Evolutionary conservation across 2,797 vertebrate species (phyloP).

Genomic region (Catamblyrhynchus diadema): DNA sequence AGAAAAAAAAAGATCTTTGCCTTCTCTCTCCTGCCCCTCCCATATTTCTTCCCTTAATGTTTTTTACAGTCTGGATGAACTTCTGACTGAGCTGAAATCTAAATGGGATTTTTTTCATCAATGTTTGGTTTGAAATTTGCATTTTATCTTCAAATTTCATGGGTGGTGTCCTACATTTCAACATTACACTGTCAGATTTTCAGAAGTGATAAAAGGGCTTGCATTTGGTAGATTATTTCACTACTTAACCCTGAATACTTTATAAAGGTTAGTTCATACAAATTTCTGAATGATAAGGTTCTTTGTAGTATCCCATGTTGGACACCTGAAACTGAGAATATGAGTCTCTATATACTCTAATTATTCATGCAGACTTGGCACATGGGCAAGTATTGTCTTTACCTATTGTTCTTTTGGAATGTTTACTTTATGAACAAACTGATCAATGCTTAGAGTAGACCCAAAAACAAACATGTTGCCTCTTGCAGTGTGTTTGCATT

Average conservation of each 20-base stretch:
- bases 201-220: not conserved
- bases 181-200: not conserved
- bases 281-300: not conserved
- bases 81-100: not conserved
- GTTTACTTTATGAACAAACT: not conserved
- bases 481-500: not conserved
- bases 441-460: not conserved
- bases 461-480: not conserved
- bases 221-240: not conserved
- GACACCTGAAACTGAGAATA: not conserved
- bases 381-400: not conserved
- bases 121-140: not conserved
- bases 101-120: not conserved
- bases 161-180: not conserved
- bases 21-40: fast-evolving
- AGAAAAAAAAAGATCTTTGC: not conserved
- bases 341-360: not conserved
- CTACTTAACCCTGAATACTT: not conserved
- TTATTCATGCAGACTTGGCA: not conserved
- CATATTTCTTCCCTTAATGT: not conserved
- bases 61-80: not conserved
- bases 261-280: not conserved
- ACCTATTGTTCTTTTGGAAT: not conserved
- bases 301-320: not conserved
- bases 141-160: not conserved